phyloP scores from a whole-genome alignment of 2,888 invertebrate species.

The Erynnis tages region DNA sequence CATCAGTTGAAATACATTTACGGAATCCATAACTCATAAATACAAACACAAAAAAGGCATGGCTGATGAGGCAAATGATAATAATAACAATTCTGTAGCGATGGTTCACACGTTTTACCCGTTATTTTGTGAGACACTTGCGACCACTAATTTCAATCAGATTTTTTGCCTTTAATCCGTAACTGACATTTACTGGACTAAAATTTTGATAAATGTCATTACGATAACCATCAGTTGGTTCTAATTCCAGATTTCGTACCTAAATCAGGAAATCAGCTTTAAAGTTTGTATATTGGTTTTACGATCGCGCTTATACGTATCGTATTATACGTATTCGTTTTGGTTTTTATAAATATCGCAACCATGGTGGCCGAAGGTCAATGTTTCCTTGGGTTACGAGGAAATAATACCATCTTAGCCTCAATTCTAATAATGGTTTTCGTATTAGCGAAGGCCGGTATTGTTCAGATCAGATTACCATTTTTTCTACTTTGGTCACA shows the following conservation, averaged over 20 bases:
- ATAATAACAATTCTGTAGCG: conserved; percentile 24
- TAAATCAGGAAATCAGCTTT: conserved; percentile 12
- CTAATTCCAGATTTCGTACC: conserved; percentile 27
- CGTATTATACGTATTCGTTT: neutral
- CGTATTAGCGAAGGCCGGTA: conserved; percentile 15
- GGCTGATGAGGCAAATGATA: conserved; percentile 29
- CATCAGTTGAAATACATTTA: conserved; percentile 28
- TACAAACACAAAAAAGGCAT: conserved; percentile 28
- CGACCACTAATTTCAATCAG: conserved; percentile 30
- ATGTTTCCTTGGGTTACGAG: conserved; percentile 16
- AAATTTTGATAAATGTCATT: conserved; percentile 50
- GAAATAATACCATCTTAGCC: conserved; percentile 24
- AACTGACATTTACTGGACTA: conserved; percentile 63
- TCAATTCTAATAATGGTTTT: conserved; percentile 24
- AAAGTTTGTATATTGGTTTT: neutral
- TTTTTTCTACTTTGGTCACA: too few relatives aligned
- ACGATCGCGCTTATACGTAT: neutral
- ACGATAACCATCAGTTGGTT: conserved; percentile 25
- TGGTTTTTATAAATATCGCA: neutral
- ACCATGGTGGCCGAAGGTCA: conserved; percentile 15
- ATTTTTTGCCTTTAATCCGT: conserved; percentile 50
- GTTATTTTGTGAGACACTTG: conserved; percentile 31
- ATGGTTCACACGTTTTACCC: conserved; percentile 32
- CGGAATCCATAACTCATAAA: conserved; percentile 29
- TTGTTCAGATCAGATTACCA: conserved; percentile 1